Evolutionary conservation across 2,888 invertebrate species (phyloP).

Genomic region (Tryphoninae sp.): DNA sequence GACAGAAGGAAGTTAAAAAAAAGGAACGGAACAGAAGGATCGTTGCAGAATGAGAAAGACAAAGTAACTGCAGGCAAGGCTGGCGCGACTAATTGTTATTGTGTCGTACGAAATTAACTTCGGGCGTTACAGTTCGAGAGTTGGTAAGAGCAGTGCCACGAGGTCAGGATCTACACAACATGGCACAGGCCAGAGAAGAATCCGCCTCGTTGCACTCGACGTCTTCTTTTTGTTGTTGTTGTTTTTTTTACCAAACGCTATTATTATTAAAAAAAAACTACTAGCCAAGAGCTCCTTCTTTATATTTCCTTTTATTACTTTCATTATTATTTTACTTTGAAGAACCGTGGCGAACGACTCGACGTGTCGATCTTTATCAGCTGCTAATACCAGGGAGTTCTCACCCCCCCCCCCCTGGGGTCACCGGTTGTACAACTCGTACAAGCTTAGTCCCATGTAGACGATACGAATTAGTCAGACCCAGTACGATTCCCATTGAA

Average conservation of each 20-base stretch:
- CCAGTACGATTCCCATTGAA: no score
- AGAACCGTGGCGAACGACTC: constrained; percentile 35
- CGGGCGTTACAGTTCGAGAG: constrained; percentile 21
- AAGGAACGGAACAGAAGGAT: no score
- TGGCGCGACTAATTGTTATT: constrained; percentile 73
- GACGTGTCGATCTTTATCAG: constrained; percentile 58
- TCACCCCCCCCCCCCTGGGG: constrained; percentile 1
- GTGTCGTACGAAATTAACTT: constrained; percentile 55
- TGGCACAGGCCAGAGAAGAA: constrained; percentile 4
- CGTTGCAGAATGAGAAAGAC: no score
- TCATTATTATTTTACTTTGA: constrained; percentile 25
- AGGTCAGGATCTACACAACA: constrained; percentile 20
- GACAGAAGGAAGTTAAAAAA: no score
- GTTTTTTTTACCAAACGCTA: constrained; percentile 71
- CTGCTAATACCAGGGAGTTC: constrained; percentile 50
- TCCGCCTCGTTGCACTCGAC: constrained; percentile 76
- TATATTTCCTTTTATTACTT: constrained; percentile 8
- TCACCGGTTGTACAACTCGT: background rate
- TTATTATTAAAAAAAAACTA: constrained; percentile 55
- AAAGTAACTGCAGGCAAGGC: constrained; percentile 66
- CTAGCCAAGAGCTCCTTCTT: constrained; percentile 1
- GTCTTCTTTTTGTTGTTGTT: constrained; percentile 43
- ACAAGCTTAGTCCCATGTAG: no score
- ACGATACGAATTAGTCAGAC: no score
- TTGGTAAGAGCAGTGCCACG: constrained; percentile 29